Evolutionary conservation across 2,888 invertebrate genomes (phyloP), one percentile per base, ranked within the genome.

Genomic region (Psococerastis gibbosa): DNA sequence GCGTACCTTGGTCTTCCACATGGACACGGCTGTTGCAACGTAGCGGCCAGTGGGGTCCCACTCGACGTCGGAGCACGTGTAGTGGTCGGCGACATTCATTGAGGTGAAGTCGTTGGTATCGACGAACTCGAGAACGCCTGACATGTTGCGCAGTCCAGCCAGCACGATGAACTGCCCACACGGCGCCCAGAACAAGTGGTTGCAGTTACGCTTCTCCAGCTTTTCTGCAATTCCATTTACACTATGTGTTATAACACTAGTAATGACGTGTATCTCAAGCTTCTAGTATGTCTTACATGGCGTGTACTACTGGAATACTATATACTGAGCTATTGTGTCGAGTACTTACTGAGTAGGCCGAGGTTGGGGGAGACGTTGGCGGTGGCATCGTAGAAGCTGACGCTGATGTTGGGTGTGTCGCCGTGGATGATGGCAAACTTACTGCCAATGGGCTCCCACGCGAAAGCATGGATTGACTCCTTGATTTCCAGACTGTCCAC

Each of bases 21-120:
- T 82, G 1, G 92, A 92, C 15, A 95, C 92, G 1, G 83, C 88
- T 0, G 95, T 92, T 43, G 87, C 84, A 11, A 98, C 89, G 57
- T 89, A 98, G 49, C 98, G 75, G 2, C 98, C 98, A 2, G 97
- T 98, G 2, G 98, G 97, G 64, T 99, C 98, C 98, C 98, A 99
- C 61, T 95, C 95, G 2, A 97, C 88, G 59, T 95, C 91, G 0
- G 92, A 89, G 60, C 78, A 78, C 56, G 84, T 81, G 63, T 87
- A 94, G 63, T 97, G 95, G 60, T 94, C 94, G 0, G 83, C 81
- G 9, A 82, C 77, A 56, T 84, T 83, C 83, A 92, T 92, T n/a
- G 89, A 75, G 4, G 89, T 79, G 61, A 92, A 94, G 58, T 97
- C 95, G 54, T 84, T 81, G 0, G 92, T 87, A 57, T 97, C 95